A percentile compares a stretch with the other conserved stretches of the same genome.
These are phyloP conservation scores for Onychomys torridus DNA, from an alignment of 2,797 vertebrate genomes.

Conservation along the genomic window DNA sequence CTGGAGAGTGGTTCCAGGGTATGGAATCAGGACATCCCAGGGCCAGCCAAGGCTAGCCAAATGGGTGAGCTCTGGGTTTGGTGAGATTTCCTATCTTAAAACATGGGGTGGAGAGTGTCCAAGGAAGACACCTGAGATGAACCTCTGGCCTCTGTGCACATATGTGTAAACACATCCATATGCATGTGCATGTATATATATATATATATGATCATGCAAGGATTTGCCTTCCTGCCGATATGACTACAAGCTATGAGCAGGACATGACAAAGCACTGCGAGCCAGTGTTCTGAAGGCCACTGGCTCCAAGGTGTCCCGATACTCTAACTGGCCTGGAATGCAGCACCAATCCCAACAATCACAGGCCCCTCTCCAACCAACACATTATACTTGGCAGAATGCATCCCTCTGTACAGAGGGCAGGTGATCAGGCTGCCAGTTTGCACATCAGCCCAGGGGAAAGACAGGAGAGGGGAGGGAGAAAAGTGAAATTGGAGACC, in stretches of 20 bases:
- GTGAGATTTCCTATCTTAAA: neutral
- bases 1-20: neutral
- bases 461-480: neutral
- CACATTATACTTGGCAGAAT: fast-evolving
- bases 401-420: fast-evolving
- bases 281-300: fast-evolving
- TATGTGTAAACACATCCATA: neutral
- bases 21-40: neutral
- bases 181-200: neutral
- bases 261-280: fast-evolving
- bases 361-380: neutral
- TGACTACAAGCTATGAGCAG: fast-evolving
- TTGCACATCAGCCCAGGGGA: neutral
- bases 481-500: fast-evolving
- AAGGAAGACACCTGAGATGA: neutral
- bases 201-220: too few relatives aligned
- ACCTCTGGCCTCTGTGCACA: neutral
- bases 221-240: neutral
- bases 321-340: fast-evolving
- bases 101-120: neutral
- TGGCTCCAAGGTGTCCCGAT: neutral
- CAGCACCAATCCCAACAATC: neutral
- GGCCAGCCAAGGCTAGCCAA: neutral
- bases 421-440: fast-evolving
- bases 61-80: neutral